Evolutionary conservation across 2,113 vertebrate genomes (phyloP).

Genomic region (Atlantisia rogersi): DNA sequence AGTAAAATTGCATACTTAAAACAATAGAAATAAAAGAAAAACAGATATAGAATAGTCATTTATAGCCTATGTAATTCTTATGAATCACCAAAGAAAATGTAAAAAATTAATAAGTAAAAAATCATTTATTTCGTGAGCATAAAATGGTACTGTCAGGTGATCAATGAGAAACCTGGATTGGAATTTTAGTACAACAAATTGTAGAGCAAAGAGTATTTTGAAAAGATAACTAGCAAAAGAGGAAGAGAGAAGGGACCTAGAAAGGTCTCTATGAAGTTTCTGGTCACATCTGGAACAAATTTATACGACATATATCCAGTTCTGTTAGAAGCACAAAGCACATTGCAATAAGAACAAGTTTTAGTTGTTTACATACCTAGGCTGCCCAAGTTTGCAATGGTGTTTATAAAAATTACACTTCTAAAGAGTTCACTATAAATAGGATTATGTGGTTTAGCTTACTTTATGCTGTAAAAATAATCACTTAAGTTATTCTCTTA

Average conservation of each 20-base stretch:
- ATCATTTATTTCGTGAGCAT: neutral
- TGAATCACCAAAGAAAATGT: too few species aligned
- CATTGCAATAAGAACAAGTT: neutral
- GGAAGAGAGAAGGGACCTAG: neutral
- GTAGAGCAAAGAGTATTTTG: neutral
- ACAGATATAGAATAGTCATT: too few species aligned
- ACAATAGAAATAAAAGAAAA: too few species aligned
- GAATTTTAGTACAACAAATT: neutral
- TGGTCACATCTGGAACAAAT: neutral
- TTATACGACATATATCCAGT: neutral
- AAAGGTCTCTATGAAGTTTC: neutral
- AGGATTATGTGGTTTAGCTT: neutral
- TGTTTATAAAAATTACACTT: neutral
- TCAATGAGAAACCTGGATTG: fast-evolving
- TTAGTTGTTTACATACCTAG: neutral
- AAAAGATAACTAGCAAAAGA: neutral
- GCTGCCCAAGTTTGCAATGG: neutral
- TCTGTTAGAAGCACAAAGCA: neutral
- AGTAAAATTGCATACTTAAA: too few species aligned
- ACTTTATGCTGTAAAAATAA: neutral
- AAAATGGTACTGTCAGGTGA: neutral
- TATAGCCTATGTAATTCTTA: too few species aligned
- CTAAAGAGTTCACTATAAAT: neutral
- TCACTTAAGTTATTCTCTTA: neutral
- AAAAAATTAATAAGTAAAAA: too few species aligned